These are phyloP conservation scores for Sebastes schlegelii DNA, from an alignment of 2,113 vertebrate genomes.

Conservation along the genomic window DNA sequence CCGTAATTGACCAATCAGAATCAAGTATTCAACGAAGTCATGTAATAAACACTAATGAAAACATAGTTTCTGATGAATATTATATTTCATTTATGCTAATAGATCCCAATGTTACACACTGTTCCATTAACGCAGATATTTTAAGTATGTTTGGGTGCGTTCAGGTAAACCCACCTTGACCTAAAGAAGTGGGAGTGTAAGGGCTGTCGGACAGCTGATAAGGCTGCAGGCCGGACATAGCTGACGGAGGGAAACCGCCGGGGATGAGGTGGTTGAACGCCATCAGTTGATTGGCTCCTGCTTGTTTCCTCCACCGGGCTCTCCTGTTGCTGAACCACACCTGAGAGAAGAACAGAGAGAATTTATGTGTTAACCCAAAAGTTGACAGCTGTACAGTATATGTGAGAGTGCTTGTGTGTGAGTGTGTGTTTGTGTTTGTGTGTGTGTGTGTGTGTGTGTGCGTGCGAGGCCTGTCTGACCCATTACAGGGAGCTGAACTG, in stretches of 20 bases:
- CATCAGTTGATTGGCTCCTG: conserved; percentile 98
- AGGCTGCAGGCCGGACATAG: conserved; percentile 94
- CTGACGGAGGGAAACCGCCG: conserved; percentile 95
- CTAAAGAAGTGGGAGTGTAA: conserved; percentile 94
- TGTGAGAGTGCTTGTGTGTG: conserved; percentile 8
- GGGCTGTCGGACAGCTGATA: conserved; percentile 98
- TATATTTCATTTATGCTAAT: no score
- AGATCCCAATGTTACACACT: no score
- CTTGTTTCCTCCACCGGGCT: conserved; percentile 99
- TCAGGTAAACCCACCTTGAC: conserved; percentile 88
- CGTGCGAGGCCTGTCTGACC: conserved; percentile 26
- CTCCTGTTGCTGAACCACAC: conserved; percentile 99
- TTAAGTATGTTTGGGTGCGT: background rate
- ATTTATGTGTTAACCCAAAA: background rate
- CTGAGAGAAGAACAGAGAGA: conserved; percentile 74
- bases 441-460: conserved; percentile 28
- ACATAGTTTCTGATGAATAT: no score
- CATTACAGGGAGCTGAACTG: conserved; percentile 59
- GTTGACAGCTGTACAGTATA: background rate
- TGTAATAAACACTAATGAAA: no score
- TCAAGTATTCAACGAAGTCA: no score
- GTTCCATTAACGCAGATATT: background rate
- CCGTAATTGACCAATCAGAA: no score
- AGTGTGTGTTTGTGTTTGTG: background rate
- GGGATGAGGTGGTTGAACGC: conserved; percentile 99